Conservation (phyloP, 2,888 invertebrate species). For the Sinodicranocentrus sp. region DNA sequence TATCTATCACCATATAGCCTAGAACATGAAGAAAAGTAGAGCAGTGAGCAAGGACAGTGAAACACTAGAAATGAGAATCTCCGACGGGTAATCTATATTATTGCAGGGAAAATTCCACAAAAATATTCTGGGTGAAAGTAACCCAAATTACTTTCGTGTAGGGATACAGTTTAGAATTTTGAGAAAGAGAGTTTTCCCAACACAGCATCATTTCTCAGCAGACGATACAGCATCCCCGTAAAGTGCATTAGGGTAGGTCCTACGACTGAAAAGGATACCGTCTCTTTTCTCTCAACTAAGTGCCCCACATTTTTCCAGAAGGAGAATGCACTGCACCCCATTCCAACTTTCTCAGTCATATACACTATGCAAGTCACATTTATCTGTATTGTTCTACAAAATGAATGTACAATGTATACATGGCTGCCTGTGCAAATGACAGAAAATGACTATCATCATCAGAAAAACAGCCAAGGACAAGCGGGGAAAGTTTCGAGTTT, state of each 20-base stretch:
- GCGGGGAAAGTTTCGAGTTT: constrained; percentile 10
- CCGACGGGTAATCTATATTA: constrained; percentile 2
- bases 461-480: neutral
- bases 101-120: neutral
- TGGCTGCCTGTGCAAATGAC: neutral
- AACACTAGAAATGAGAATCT: neutral
- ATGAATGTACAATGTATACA: neutral
- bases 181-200: neutral
- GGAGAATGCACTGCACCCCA: too few relatives aligned
- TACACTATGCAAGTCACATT: too few relatives aligned
- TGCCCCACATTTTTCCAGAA: too few relatives aligned
- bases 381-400: too few relatives aligned
- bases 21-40: too few relatives aligned
- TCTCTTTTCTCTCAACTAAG: too few relatives aligned
- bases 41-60: too few relatives aligned
- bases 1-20: too few relatives aligned
- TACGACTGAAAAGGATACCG: too few relatives aligned
- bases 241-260: too few relatives aligned
- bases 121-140: neutral
- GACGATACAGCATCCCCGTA: neutral
- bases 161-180: neutral
- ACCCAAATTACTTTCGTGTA: constrained; percentile 5
- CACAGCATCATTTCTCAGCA: neutral
- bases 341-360: too few relatives aligned
- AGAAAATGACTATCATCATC: neutral